A percentile compares a stretch with the other conserved stretches of the same genome.
Conservation (phyloP, 2,888 invertebrate species). For the Cheilosia soror region DNA sequence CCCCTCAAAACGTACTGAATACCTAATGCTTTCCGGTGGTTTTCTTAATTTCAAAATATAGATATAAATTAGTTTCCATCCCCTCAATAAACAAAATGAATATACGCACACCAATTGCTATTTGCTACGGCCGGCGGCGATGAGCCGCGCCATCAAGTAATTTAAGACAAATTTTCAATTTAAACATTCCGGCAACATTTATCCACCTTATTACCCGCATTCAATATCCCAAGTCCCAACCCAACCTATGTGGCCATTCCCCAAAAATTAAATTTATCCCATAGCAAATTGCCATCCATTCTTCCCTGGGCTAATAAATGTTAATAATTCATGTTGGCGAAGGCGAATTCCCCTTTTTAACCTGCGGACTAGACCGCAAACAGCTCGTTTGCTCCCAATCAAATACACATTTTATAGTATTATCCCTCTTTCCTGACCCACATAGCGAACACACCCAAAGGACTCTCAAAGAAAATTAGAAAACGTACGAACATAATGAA, state of each 20-base stretch:
- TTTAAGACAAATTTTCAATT: slow-evolving; percentile 44
- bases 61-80: neutral
- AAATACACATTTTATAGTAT: slow-evolving; percentile 62
- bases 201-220: slow-evolving; percentile 30
- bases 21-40: neutral
- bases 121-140: neutral
- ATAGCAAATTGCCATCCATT: slow-evolving; percentile 36
- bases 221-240: slow-evolving; percentile 9
- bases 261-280: slow-evolving; percentile 32
- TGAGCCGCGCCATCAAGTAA: slow-evolving; percentile 24
- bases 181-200: slow-evolving; percentile 19
- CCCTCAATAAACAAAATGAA: neutral
- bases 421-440: slow-evolving; percentile 55
- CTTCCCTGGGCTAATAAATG: slow-evolving; percentile 34
- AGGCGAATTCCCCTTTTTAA: slow-evolving; percentile 15
- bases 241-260: slow-evolving; percentile 13
- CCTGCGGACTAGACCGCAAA: slow-evolving; percentile 58
- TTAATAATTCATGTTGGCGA: slow-evolving; percentile 51
- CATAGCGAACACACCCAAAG: slow-evolving; percentile 64
- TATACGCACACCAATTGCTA: neutral
- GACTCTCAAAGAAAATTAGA: slow-evolving; percentile 22
- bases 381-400: slow-evolving; percentile 73
- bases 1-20: neutral
- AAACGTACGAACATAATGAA: slow-evolving; percentile 43
- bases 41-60: neutral